phyloP scores from a whole-genome alignment of 1,140 invertebrate species.

The Alviniconcha marisindica region DNA sequence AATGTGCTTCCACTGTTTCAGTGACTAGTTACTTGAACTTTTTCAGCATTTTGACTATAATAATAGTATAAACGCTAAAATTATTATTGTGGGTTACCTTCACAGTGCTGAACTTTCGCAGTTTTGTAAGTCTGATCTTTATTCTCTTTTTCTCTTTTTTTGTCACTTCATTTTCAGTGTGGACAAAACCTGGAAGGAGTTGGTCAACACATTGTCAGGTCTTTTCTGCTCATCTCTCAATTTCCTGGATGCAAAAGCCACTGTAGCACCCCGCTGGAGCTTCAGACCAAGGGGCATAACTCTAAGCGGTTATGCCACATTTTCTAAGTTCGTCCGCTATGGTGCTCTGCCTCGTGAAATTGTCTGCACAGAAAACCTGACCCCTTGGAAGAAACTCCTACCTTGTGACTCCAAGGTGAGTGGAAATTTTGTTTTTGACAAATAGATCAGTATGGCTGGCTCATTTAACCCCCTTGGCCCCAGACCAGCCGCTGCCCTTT shows the following conservation, averaged over 20 bases:
- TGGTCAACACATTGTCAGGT: constrained; percentile 93
- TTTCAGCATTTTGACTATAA: too few species aligned
- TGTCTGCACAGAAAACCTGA: constrained; percentile 98
- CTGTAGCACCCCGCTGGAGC: constrained; percentile 88
- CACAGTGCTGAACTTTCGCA: too few species aligned
- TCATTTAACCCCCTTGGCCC: too few species aligned
- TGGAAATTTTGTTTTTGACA: neutral
- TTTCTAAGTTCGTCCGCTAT: constrained; percentile 82
- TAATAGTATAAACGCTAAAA: too few species aligned
- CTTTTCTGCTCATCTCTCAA: constrained; percentile 97
- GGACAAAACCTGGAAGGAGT: constrained; percentile 89
- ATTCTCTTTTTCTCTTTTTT: neutral
- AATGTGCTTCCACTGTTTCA: too few species aligned
- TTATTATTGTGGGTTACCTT: too few species aligned
- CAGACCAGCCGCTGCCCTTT: too few species aligned
- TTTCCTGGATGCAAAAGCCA: constrained; percentile 94
- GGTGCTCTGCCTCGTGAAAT: constrained; percentile 94
- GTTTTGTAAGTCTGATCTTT: too few species aligned
- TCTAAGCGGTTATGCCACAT: constrained; percentile 71
- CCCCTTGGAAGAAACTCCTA: constrained; percentile 97
- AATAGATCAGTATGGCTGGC: too few species aligned
- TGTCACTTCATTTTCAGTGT: constrained; percentile 76
- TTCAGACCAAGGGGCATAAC: constrained; percentile 86
- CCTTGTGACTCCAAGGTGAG: constrained; percentile 83
- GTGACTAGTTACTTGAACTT: too few species aligned